Evolutionary conservation across 2,888 invertebrate species (phyloP).

Genomic region (Apamea epomidion): DNA sequence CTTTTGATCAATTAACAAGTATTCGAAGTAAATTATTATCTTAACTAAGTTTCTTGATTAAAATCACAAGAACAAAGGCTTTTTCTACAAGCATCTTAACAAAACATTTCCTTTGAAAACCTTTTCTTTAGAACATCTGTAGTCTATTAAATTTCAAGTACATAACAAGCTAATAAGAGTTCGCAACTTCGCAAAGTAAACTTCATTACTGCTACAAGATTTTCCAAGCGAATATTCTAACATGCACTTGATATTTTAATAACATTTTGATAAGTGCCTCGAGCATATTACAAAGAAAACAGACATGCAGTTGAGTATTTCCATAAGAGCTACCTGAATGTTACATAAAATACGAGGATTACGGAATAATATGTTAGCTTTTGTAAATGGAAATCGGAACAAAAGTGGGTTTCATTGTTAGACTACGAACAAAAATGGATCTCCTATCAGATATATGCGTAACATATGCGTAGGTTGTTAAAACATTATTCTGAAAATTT

Average conservation of each 20-base stretch:
- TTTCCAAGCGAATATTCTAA: constrained; percentile 38
- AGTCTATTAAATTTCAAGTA: constrained; percentile 17
- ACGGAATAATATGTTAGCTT: constrained; percentile 1
- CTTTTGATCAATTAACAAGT: constrained; percentile 2
- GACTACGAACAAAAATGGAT: constrained; percentile 33
- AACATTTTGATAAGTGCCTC: constrained; percentile 10
- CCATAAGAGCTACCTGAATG: constrained; percentile 12
- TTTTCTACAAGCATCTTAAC: not conserved
- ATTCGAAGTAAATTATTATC: constrained; percentile 3
- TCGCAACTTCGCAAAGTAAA: constrained; percentile 21
- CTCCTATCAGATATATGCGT: constrained; percentile 46
- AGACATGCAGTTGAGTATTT: not conserved
- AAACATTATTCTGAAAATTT: constrained; percentile 26
- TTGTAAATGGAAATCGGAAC: constrained; percentile 20
- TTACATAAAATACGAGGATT: constrained; percentile 1
- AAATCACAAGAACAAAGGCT: constrained; percentile 23
- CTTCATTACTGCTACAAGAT: constrained; percentile 31
- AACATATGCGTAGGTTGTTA: constrained; percentile 14
- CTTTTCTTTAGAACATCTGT: not conserved
- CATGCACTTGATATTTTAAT: constrained; percentile 17
- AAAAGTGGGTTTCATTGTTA: constrained; percentile 44
- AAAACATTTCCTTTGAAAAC: not conserved
- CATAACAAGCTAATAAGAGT: constrained; percentile 21
- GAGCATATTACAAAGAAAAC: constrained; percentile 7
- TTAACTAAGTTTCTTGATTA: constrained; percentile 8